phyloP scores from a whole-genome alignment of 2,797 vertebrate genomes.

The Mus caroli region DNA sequence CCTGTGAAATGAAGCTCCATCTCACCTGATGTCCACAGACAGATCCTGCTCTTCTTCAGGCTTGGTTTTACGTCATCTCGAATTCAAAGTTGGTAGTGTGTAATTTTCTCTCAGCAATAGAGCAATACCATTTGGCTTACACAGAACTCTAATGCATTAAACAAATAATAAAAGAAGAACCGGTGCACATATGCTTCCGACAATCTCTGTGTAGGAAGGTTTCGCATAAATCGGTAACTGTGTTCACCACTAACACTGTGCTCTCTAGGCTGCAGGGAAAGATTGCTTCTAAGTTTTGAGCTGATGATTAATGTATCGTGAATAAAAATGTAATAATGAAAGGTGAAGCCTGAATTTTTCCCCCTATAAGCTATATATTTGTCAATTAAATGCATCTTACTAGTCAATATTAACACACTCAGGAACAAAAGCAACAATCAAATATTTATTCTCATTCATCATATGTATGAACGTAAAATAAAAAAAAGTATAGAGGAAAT shows the following conservation, averaged over 20 bases:
- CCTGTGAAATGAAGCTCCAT: neutral
- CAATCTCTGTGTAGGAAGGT: constrained; percentile 9
- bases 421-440: constrained; percentile 18
- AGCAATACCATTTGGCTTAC: neutral
- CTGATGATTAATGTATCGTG: constrained; percentile 71
- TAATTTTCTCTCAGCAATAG: neutral
- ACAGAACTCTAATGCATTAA: constrained; percentile 23
- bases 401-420: constrained; percentile 52
- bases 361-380: constrained; percentile 63
- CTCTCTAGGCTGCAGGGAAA: constrained; percentile 58
- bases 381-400: constrained; percentile 64
- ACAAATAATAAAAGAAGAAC: constrained; percentile 59
- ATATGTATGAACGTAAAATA: constrained; percentile 29
- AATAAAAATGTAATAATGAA: constrained; percentile 68
- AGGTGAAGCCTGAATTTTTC: constrained; percentile 45
- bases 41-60: neutral
- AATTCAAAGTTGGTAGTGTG: neutral
- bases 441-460: constrained; percentile 62
- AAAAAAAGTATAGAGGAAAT: constrained; percentile 2
- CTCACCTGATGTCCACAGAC: neutral
- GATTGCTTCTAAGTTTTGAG: constrained; percentile 58
- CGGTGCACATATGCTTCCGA: constrained; percentile 27
- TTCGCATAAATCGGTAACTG: constrained; percentile 55
- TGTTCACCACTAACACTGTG: constrained; percentile 43
- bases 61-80: neutral